Conservation (phyloP, 2,888 invertebrate species). For the Keiferia lycopersicella region DNA sequence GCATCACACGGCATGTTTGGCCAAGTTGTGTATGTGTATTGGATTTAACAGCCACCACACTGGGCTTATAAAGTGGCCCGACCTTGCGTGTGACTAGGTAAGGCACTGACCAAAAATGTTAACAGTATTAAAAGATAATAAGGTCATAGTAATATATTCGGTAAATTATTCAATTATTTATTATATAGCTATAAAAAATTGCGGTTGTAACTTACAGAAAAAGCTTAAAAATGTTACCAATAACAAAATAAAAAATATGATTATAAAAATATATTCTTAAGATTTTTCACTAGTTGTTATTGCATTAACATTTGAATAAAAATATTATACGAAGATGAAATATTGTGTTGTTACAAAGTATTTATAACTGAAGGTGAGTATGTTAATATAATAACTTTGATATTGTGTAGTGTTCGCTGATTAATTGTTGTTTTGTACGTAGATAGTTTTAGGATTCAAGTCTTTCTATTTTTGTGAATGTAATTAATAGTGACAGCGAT, state of each 20-base stretch:
- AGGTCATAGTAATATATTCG: slow-evolving; percentile 26
- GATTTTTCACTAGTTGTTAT: slow-evolving; percentile 2
- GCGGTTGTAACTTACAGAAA: neutral
- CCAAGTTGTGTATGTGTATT: too few relatives aligned
- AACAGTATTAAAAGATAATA: slow-evolving; percentile 25
- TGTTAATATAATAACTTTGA: neutral
- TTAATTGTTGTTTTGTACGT: neutral
- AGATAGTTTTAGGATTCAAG: too few relatives aligned
- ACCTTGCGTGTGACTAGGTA: slow-evolving; percentile 23
- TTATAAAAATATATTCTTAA: neutral
- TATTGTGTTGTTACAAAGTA: neutral
- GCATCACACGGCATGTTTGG: too few relatives aligned
- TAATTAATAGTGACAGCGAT: neutral
- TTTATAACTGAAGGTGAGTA: neutral
- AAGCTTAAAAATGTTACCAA: too few relatives aligned
- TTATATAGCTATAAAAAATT: neutral
- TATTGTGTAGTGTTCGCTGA: slow-evolving; percentile 1
- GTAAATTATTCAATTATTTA: slow-evolving; percentile 3
- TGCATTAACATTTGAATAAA: neutral
- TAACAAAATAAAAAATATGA: neutral
- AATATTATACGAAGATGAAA: neutral
- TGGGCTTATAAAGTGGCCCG: too few relatives aligned
- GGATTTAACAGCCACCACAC: too few relatives aligned
- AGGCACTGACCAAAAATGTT: slow-evolving; percentile 27
- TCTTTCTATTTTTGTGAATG: neutral